Percentiles rank a stretch among this genome's conserved stretches.
These are phyloP conservation scores for Bombus breviceps DNA, from an alignment of 1,140 invertebrate species.

Conservation along the genomic window DNA sequence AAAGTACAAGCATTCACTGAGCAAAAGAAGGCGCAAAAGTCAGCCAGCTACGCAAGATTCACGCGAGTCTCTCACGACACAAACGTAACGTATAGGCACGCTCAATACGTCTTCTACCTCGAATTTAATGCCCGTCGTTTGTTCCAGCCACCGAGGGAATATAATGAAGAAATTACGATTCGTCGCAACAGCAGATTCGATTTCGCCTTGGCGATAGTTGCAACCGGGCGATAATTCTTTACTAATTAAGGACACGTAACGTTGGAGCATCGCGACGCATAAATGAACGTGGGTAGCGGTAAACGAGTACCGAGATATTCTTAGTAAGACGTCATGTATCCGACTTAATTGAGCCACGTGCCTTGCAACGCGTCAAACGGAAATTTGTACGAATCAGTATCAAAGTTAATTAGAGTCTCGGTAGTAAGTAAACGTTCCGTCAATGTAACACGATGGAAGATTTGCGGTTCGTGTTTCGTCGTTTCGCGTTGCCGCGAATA, in stretches of 20 bases:
- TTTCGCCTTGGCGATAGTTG: not conserved
- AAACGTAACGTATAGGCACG: not conserved
- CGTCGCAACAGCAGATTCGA: not conserved
- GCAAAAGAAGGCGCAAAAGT: too few species aligned
- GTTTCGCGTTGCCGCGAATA: not conserved
- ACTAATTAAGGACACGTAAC: conserved; percentile 24
- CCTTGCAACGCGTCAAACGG: not conserved
- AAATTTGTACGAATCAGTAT: conserved; percentile 3
- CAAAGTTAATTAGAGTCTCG: conserved; percentile 4
- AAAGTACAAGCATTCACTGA: too few species aligned
- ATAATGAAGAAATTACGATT: not conserved
- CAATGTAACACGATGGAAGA: not conserved
- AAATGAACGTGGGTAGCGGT: conserved; percentile 20
- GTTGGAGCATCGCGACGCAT: not conserved
- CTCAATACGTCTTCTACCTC: not conserved
- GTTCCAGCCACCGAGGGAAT: too few species aligned
- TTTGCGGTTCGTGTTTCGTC: not conserved
- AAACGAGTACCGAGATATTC: not conserved
- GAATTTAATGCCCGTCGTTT: not conserved
- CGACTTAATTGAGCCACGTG: conserved; percentile 8
- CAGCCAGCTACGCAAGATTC: not conserved
- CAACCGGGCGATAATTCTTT: not conserved
- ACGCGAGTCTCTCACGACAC: not conserved
- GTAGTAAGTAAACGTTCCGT: not conserved
- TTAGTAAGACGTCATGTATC: conserved; percentile 5